These are phyloP conservation scores for Tupiocoris notatus DNA, from an alignment of 2,888 invertebrate species.

Conservation along the genomic window DNA sequence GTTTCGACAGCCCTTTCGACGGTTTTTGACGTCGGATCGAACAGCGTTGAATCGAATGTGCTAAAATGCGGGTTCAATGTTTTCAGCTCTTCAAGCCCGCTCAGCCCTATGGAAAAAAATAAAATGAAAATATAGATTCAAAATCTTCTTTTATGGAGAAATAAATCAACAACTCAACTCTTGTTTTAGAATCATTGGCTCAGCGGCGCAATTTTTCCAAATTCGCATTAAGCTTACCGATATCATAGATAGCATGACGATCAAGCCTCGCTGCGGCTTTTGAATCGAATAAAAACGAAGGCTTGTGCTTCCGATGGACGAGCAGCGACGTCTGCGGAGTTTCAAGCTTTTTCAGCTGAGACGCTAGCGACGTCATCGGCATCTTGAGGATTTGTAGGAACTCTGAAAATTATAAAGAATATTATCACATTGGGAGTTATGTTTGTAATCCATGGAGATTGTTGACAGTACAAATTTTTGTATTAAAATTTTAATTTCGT, in stretches of 20 bases:
- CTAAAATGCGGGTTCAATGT: slow-evolving; percentile 69
- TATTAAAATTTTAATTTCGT: no score
- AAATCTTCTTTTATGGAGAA: no score
- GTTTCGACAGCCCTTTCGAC: slow-evolving; percentile 80
- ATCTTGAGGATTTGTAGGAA: slow-evolving; percentile 47
- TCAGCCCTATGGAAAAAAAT: slow-evolving; percentile 62
- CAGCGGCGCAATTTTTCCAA: no score
- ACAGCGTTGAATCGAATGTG: slow-evolving; percentile 73
- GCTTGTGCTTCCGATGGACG: slow-evolving; percentile 66
- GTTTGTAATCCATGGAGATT: no score
- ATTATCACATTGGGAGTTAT: no score
- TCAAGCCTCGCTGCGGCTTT: slow-evolving; percentile 86
- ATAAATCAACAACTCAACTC: no score
- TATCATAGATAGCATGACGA: slow-evolving; percentile 78
- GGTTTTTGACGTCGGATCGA: slow-evolving; percentile 70
- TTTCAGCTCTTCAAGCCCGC: slow-evolving; percentile 80
- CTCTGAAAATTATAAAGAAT: no score
- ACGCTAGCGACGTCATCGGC: slow-evolving; percentile 69
- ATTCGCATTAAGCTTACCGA: slow-evolving; percentile 69
- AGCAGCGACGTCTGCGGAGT: slow-evolving; percentile 72
- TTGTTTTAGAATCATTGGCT: no score
- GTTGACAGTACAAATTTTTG: no score
- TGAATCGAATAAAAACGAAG: slow-evolving; percentile 84
- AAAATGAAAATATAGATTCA: no score
- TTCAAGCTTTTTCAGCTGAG: slow-evolving; percentile 72